Conservation (phyloP, 2,113 vertebrate genomes). For the Ophthalmotilapia sp. region DNA sequence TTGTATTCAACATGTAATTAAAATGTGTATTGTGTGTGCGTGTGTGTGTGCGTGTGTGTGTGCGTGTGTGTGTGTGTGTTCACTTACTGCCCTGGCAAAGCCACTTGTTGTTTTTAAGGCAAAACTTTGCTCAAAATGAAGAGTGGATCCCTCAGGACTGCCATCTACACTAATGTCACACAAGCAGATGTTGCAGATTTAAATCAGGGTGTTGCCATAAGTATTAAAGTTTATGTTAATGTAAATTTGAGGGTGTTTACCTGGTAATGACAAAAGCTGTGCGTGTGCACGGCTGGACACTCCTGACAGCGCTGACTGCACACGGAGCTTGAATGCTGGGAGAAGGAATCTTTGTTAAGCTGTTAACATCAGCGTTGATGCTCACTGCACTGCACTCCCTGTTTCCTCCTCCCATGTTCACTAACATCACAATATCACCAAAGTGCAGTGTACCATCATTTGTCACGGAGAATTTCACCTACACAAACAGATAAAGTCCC, state of each 20-base stretch:
- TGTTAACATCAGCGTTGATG: conserved; percentile 65
- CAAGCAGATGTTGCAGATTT: neutral
- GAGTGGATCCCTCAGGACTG: conserved; percentile 36
- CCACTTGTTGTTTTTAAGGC: conserved; percentile 44
- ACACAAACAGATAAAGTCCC: neutral
- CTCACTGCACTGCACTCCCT: conserved; percentile 55
- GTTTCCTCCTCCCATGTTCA: conserved; percentile 57
- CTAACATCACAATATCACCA: conserved; percentile 81
- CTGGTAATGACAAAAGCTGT: conserved; percentile 79
- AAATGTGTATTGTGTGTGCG: neutral
- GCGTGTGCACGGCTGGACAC: conserved; percentile 52
- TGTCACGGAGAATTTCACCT: conserved; percentile 76
- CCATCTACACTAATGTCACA: conserved; percentile 51
- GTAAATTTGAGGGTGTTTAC: conserved; percentile 42
- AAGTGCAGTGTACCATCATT: conserved; percentile 77
- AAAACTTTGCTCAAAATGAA: conserved; percentile 58
- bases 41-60: neutral
- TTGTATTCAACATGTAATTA: neutral
- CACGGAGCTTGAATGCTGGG: conserved; percentile 52
- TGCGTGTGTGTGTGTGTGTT: neutral
- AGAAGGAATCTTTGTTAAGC: neutral
- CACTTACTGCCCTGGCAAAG: conserved; percentile 54
- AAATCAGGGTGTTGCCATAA: neutral
- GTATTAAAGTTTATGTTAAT: neutral
- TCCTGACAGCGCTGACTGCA: conserved; percentile 63